phyloP scores from a whole-genome alignment of 2,888 invertebrate genomes.

The Acronicta alni region DNA sequence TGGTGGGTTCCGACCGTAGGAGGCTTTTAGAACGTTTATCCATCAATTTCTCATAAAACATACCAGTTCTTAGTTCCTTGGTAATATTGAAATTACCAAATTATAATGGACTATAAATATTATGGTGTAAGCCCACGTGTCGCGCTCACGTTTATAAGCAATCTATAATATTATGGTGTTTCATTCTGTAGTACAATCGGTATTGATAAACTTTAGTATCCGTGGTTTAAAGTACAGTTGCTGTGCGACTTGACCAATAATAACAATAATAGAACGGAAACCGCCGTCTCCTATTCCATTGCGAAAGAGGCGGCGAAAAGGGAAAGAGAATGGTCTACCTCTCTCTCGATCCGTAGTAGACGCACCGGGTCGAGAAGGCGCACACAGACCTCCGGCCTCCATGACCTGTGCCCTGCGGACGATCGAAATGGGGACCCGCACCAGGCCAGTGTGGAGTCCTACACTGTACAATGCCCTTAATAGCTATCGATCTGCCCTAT shows the following conservation, averaged over 20 bases:
- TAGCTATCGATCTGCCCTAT: slow-evolving; percentile 39
- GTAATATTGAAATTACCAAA: slow-evolving; percentile 3
- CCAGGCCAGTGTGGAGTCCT: background rate
- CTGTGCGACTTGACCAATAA: slow-evolving; percentile 9
- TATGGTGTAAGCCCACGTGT: slow-evolving; percentile 11
- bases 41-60: background rate
- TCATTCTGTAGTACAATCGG: slow-evolving; percentile 10
- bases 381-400: too few species aligned
- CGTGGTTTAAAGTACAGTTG: background rate
- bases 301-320: too few species aligned
- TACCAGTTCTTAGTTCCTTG: background rate
- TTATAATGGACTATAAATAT: slow-evolving; percentile 4
- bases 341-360: too few species aligned
- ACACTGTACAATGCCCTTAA: slow-evolving; percentile 9
- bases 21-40: background rate
- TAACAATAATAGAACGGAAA: background rate
- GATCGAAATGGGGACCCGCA: too few species aligned
- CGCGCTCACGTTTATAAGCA: slow-evolving; percentile 1
- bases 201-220: slow-evolving; percentile 10
- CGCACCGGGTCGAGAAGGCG: too few species aligned
- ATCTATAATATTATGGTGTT: slow-evolving; percentile 5
- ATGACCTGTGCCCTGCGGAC: too few species aligned
- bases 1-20: too few species aligned
- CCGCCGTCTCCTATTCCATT: too few species aligned
- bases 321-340: too few species aligned